These are phyloP conservation scores for Columba guinea DNA, from an alignment of 2,797 vertebrate species.

Conservation along the genomic window DNA sequence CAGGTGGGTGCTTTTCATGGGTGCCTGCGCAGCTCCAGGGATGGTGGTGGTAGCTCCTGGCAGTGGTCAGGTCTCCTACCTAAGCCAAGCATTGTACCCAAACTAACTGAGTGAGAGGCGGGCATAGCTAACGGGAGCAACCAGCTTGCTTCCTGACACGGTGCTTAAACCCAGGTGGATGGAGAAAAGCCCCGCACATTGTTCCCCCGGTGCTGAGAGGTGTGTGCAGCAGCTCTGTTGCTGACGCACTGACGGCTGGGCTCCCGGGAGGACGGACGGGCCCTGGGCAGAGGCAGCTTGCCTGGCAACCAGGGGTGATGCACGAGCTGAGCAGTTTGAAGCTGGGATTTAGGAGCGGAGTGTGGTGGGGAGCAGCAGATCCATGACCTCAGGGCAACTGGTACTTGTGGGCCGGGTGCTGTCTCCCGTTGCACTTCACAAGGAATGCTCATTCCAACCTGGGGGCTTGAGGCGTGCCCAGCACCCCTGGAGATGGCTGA, in stretches of 20 bases:
- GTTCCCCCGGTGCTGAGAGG: not conserved
- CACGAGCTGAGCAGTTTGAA: not conserved
- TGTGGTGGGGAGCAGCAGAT: fast-evolving
- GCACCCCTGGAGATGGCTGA: not conserved
- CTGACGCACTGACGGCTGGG: not conserved
- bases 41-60: not conserved
- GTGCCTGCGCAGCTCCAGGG: fast-evolving
- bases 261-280: not conserved
- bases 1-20: not conserved
- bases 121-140: not conserved
- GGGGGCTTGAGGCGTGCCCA: not conserved
- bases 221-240: not conserved
- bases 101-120: not conserved
- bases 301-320: not conserved
- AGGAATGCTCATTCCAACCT: not conserved
- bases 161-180: not conserved
- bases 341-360: not conserved
- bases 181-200: not conserved
- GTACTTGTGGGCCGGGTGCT: not conserved
- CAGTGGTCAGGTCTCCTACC: not conserved
- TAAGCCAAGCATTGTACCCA: not conserved
- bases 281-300: not conserved
- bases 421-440: not conserved
- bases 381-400: fast-evolving
- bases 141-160: not conserved